Evolutionary conservation across 2,888 invertebrate genomes (phyloP).

Genomic region (Chymomyza fuscimana): DNA sequence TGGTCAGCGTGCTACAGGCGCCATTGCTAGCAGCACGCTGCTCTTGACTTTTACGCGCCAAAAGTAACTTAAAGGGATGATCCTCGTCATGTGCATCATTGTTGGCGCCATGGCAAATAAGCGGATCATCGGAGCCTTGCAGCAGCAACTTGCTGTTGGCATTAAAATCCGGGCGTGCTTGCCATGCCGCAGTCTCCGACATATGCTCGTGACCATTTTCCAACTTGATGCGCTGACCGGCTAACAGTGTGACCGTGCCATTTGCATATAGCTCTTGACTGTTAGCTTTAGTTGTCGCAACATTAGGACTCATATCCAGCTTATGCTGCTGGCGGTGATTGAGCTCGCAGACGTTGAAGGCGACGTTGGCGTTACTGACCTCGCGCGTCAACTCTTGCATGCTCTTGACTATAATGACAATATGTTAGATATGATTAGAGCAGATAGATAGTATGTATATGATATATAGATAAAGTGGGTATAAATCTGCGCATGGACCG

Average conservation of each 20-base stretch:
- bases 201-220: constrained; percentile 51
- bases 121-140: constrained; percentile 79
- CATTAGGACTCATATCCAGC: constrained; percentile 31
- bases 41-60: constrained; percentile 42
- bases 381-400: constrained; percentile 77
- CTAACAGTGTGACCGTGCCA: constrained; percentile 19
- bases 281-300: constrained; percentile 18
- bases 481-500: constrained; percentile 4
- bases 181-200: constrained; percentile 49
- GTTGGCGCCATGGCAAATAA: constrained; percentile 78
- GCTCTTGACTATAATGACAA: constrained; percentile 65
- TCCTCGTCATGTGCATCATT: constrained; percentile 75
- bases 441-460: neutral
- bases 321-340: constrained; percentile 11
- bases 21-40: constrained; percentile 46
- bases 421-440: constrained; percentile 11
- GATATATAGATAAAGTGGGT: neutral
- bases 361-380: constrained; percentile 43
- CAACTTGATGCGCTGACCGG: constrained; percentile 50
- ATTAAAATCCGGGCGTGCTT: constrained; percentile 46
- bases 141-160: constrained; percentile 69
- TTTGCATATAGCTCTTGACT: constrained; percentile 29
- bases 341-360: constrained; percentile 20
- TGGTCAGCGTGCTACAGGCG: constrained; percentile 66
- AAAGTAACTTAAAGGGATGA: constrained; percentile 69